A percentile compares a stretch with the other conserved stretches of the same genome.
Evolutionary conservation across 2,797 vertebrate genomes (phyloP).

Genomic region (Helicolenus hilgendorfi): DNA sequence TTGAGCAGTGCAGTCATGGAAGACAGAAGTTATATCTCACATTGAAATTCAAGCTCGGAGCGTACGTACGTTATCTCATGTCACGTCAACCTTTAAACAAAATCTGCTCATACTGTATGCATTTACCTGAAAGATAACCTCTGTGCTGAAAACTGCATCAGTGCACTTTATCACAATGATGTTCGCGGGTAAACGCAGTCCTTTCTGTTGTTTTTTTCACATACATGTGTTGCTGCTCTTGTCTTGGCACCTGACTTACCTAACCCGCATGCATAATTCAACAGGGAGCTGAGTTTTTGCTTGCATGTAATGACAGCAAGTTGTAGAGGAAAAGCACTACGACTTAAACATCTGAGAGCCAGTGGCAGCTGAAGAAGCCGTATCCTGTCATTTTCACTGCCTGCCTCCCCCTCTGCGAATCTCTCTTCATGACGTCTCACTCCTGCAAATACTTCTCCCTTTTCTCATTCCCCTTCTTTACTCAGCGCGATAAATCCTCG

Average conservation of each 20-base stretch:
- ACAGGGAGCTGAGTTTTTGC: conserved; percentile 25
- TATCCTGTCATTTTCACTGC: conserved; percentile 61
- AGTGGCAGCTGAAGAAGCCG: conserved; percentile 56
- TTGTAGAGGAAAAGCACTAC: conserved; percentile 42
- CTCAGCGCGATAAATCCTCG: conserved; percentile 27
- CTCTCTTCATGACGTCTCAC: conserved; percentile 40
- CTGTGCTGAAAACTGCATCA: not conserved
- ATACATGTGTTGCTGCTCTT: conserved; percentile 24
- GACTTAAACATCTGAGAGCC: conserved; percentile 50
- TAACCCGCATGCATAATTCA: conserved; percentile 67
- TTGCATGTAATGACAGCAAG: conserved; percentile 41
- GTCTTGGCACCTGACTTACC: conserved; percentile 25
- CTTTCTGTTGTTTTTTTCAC: not conserved
- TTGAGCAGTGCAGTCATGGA: conserved; percentile 9
- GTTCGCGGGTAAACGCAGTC: not conserved
- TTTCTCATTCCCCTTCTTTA: not conserved
- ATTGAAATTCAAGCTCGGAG: conserved; percentile 6
- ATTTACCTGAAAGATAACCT: not conserved
- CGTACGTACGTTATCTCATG: not conserved
- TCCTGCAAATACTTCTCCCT: conserved; percentile 23
- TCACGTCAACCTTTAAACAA: not conserved
- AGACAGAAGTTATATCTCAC: conserved; percentile 26
- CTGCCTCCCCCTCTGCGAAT: conserved; percentile 39
- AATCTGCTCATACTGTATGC: not conserved
- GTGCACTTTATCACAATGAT: not conserved